These are phyloP conservation scores for Abramis brama DNA, from an alignment of 2,113 vertebrate genomes.

Conservation along the genomic window DNA sequence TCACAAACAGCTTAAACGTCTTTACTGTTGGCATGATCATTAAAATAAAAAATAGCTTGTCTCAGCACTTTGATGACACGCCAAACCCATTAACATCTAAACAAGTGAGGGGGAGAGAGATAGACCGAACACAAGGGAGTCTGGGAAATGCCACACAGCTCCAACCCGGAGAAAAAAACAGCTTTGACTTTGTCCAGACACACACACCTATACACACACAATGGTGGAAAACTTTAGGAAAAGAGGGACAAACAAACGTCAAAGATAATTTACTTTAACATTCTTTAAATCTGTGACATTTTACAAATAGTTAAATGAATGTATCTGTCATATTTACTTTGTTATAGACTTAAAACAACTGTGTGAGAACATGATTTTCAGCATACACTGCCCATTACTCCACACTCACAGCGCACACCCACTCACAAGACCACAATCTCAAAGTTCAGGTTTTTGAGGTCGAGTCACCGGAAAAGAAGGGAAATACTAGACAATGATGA, in stretches of 20 bases:
- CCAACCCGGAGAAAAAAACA: neutral
- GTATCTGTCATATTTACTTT: constrained; percentile 10
- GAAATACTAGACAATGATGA: constrained; percentile 13
- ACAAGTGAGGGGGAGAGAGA: neutral
- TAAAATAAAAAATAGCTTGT: constrained; percentile 15
- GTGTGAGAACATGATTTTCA: neutral
- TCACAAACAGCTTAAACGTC: neutral
- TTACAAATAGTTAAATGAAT: constrained; percentile 20
- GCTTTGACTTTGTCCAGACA: constrained; percentile 33
- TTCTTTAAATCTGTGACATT: constrained; percentile 16
- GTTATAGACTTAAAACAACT: constrained; percentile 20
- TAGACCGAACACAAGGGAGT: neutral
- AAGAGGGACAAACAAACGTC: constrained; percentile 19
- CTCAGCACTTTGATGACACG: neutral
- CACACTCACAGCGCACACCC: neutral
- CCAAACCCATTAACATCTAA: neutral
- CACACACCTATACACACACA: constrained; percentile 11
- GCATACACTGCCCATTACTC: constrained; percentile 16
- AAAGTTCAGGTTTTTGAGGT: constrained; percentile 28
- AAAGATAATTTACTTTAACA: neutral
- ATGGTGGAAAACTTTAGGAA: constrained; percentile 15
- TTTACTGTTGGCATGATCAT: neutral
- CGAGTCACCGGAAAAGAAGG: constrained; percentile 3
- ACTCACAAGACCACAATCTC: neutral
- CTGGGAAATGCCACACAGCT: constrained; percentile 13